These are phyloP conservation scores for Pyxicephalus adspersus DNA, from an alignment of 2,113 vertebrate genomes.

Conservation along the genomic window DNA sequence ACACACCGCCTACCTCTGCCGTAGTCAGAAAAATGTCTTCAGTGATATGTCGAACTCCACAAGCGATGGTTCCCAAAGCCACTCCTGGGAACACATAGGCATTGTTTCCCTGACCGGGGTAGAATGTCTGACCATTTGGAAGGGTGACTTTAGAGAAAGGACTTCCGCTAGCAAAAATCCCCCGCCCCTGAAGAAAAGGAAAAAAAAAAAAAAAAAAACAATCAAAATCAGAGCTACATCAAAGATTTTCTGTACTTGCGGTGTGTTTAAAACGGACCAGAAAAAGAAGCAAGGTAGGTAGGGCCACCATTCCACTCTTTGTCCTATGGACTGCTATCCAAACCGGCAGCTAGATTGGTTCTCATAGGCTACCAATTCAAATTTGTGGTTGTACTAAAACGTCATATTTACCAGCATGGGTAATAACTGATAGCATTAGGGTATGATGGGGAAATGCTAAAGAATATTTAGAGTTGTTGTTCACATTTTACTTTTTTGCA, in stretches of 20 bases:
- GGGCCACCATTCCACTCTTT: no score
- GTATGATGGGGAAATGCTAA: no score
- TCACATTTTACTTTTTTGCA: no score
- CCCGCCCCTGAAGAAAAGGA: constrained; percentile 78
- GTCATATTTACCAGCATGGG: no score
- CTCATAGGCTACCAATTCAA: no score
- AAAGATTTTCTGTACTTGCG: no score
- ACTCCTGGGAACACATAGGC: constrained; percentile 96
- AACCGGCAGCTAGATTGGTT: no score
- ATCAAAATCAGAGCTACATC: neutral
- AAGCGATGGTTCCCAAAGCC: constrained; percentile 88
- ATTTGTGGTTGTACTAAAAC: no score
- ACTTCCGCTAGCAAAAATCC: constrained; percentile 95
- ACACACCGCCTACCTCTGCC: constrained; percentile 76
- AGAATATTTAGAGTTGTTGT: no score
- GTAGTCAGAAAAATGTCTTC: constrained; percentile 94
- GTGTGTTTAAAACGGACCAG: no score
- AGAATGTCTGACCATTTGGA: constrained; percentile 84
- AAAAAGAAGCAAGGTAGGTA: no score
- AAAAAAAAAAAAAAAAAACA: neutral
- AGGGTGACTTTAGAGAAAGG: constrained; percentile 90
- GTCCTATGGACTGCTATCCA: no score
- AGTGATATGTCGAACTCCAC: constrained; percentile 88
- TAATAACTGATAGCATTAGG: neutral
- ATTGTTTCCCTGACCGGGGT: constrained; percentile 96